Evolutionary conservation across 1,140 invertebrate genomes (phyloP).

Genomic region (Hormaphis cornu): DNA sequence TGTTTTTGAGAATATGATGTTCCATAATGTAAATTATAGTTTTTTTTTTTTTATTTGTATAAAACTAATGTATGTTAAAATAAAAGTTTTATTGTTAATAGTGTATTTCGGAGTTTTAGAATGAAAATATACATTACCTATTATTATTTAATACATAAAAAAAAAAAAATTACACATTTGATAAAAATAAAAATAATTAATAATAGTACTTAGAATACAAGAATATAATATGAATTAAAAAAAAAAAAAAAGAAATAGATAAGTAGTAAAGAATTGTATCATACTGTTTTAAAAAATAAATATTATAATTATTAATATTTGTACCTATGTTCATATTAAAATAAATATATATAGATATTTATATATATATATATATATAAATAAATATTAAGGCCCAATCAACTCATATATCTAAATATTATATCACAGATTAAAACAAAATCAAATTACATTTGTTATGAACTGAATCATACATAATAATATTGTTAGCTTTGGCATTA

Average conservation of each 20-base stretch:
- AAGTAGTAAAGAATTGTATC: background rate
- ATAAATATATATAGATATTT: no score
- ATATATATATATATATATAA: background rate
- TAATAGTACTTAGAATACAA: background rate
- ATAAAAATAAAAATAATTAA: background rate
- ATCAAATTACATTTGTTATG: conserved; percentile 8
- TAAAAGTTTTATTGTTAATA: conserved; percentile 22
- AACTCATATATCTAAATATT: conserved; percentile 14
- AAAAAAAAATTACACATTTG: background rate
- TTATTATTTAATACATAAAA: no score
- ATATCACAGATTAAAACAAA: conserved; percentile 32
- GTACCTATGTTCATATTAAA: no score
- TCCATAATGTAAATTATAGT: conserved; percentile 5
- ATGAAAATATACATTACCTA: no score
- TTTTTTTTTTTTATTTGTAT: background rate
- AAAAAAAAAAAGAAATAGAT: background rate
- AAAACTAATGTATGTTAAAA: conserved; percentile 18
- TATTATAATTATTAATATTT: no score
- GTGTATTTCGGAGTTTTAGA: background rate
- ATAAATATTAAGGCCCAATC: conserved; percentile 8
- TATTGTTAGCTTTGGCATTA: conserved; percentile 27
- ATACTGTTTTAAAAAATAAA: no score
- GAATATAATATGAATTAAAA: background rate
- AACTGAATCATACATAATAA: conserved; percentile 1
- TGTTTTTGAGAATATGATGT: conserved; percentile 14